These are phyloP conservation scores for Perca schrenkii DNA, from an alignment of 2,113 vertebrate genomes.

Conservation along the genomic window DNA sequence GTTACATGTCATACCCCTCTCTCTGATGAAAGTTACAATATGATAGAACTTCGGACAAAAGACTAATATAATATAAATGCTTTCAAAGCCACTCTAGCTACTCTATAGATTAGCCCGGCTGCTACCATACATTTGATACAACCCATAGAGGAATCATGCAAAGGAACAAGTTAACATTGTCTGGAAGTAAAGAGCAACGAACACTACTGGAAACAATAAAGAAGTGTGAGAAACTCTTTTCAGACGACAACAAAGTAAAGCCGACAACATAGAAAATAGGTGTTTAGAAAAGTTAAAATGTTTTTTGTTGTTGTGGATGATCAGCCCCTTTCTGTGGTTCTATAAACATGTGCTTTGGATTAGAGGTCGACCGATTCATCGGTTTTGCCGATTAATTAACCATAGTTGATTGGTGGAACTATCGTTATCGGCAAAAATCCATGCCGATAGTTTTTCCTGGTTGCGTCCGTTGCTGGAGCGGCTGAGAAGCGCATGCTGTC, in stretches of 20 bases:
- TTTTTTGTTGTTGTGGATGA: background rate
- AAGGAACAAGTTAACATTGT: background rate
- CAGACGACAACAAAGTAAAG: background rate
- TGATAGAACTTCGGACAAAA: background rate
- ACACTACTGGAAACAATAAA: background rate
- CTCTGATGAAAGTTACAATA: background rate
- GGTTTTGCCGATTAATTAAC: no score
- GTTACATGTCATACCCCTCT: background rate
- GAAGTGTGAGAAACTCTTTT: background rate
- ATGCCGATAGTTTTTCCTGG: no score
- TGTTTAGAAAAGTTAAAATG: no score
- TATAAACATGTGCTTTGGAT: conserved; percentile 2
- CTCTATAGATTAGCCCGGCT: background rate
- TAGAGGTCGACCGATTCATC: no score
- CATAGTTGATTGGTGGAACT: no score
- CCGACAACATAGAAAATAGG: background rate
- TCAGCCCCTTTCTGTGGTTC: background rate
- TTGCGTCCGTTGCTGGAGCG: no score
- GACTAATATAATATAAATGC: background rate
- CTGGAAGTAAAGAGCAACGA: background rate
- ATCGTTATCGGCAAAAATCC: no score
- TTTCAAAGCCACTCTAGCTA: background rate
- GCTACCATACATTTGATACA: background rate
- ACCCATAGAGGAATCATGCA: background rate
- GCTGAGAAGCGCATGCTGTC: no score